These are phyloP conservation scores for Caenorhabditis parvicauda DNA, from an alignment of 2,888 invertebrate genomes.

Conservation along the genomic window DNA sequence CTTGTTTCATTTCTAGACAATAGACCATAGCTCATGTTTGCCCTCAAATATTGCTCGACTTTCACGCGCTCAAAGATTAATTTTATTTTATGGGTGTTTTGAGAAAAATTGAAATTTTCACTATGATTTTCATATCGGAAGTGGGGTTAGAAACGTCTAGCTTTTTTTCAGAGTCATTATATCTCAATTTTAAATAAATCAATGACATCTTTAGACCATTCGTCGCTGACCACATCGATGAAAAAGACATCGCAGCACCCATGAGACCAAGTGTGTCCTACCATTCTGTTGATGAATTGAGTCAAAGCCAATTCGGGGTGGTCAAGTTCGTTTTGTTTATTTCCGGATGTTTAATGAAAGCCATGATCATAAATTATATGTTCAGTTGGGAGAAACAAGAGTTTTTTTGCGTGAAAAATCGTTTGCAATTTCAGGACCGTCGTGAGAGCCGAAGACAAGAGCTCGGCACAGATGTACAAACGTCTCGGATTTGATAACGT, in stretches of 20 bases:
- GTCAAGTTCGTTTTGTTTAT: slow-evolving; percentile 22
- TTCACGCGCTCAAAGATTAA: too few relatives aligned
- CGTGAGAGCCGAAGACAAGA: slow-evolving; percentile 45
- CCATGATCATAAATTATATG: neutral
- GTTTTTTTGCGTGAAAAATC: neutral
- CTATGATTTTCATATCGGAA: too few relatives aligned
- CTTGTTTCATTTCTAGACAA: too few relatives aligned
- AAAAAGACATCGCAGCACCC: slow-evolving; percentile 44
- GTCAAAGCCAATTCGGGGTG: slow-evolving; percentile 36
- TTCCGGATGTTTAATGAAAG: neutral
- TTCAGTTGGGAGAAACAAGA: neutral
- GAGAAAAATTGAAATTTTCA: too few relatives aligned
- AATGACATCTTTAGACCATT: slow-evolving; percentile 51
- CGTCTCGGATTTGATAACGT: slow-evolving; percentile 61
- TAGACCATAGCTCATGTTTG: too few relatives aligned
- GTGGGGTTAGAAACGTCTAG: neutral
- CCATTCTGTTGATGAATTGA: slow-evolving; percentile 48
- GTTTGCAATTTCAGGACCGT: slow-evolving; percentile 31
- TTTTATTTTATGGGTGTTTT: too few relatives aligned
- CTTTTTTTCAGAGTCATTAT: neutral
- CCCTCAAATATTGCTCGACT: too few relatives aligned
- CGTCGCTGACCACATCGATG: slow-evolving; percentile 58
- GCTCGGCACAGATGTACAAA: slow-evolving; percentile 55
- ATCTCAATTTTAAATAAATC: neutral
- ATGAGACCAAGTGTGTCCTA: slow-evolving; percentile 38